These are phyloP conservation scores for Lepidonotus clava DNA, from an alignment of 2,888 invertebrate genomes.

Conservation along the genomic window DNA sequence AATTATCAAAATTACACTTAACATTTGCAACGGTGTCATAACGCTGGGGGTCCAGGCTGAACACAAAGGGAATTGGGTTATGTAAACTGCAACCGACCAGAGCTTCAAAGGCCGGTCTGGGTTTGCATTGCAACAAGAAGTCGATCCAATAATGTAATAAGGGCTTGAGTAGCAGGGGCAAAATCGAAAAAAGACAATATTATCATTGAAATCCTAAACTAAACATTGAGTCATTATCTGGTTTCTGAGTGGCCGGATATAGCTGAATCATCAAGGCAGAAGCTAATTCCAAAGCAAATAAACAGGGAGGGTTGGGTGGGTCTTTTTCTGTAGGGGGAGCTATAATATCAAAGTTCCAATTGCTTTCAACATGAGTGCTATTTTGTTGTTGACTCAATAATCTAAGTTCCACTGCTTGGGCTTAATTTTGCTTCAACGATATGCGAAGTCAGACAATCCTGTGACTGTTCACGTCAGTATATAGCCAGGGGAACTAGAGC, in stretches of 20 bases:
- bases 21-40: conserved; percentile 22
- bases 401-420: no score
- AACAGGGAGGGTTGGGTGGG: no score
- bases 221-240: conserved; percentile 4
- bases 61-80: neutral
- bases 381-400: no score
- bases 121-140: neutral
- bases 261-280: conserved; percentile 6
- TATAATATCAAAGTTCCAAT: no score
- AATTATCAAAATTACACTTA: conserved; percentile 46
- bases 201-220: neutral
- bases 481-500: neutral
- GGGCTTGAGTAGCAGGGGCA: neutral
- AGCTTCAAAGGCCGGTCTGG: neutral
- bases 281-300: neutral
- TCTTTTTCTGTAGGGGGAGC: no score
- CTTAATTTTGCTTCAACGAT: no score
- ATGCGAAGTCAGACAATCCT: neutral
- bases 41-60: neutral
- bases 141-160: conserved; percentile 37
- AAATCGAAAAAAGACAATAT: neutral
- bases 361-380: no score
- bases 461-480: neutral
- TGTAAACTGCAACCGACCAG: neutral
- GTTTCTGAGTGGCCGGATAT: neutral